Base-by-base conservation (phyloP, 2,113 vertebrate genomes). In the Gorsachius goisagi region DNA sequence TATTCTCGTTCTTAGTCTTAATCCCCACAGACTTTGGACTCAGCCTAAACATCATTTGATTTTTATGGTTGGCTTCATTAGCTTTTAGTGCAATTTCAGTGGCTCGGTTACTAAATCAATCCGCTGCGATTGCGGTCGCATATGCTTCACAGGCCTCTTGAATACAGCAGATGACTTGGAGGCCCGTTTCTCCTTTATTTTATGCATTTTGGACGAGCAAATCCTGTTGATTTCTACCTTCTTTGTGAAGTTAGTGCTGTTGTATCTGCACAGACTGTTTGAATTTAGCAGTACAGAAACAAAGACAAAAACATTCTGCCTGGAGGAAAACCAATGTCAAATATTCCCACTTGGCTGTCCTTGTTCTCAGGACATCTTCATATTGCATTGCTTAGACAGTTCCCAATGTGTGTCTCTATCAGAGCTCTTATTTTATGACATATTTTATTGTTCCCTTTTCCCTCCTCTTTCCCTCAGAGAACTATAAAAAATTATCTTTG, bases 31-130 rank as follows among this genome's bases (percentile, higher is more conserved):
- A 55, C 60, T 96, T 88, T 89, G 86, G 91, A 94, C 79, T 88
- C 80, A 35, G 75, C 45, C 66, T 95, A 67, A 89, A 49, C 52
- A 91, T 74, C 21, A n/a, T 89, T 93, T 91, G 92, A 80, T 90
- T 89, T 96, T 92, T 93, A 94, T 89, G 88, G 80, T 62, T 95
- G 91, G 74, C 87, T 90, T 96, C 89, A 85, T 92, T 88, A 88
- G 78, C 49, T 96, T 92, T 95, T 66, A 95, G 89, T 88, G 87
- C 80, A n/a, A 12, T 93, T 94, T 88, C 77, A 88, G 96, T 95
- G 96, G 75, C 79, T 95, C 39, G 14, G 89, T 93, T 71, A 69
- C 91, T 95, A 84, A 95, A 92, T 95, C 63, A 79, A 59, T 69
- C 89, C 83, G 37, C 91, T 83, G 71, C 92, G 93, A n/a, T 23